These are phyloP conservation scores for Pagrus major DNA, from an alignment of 2,113 vertebrate genomes.

Conservation along the genomic window DNA sequence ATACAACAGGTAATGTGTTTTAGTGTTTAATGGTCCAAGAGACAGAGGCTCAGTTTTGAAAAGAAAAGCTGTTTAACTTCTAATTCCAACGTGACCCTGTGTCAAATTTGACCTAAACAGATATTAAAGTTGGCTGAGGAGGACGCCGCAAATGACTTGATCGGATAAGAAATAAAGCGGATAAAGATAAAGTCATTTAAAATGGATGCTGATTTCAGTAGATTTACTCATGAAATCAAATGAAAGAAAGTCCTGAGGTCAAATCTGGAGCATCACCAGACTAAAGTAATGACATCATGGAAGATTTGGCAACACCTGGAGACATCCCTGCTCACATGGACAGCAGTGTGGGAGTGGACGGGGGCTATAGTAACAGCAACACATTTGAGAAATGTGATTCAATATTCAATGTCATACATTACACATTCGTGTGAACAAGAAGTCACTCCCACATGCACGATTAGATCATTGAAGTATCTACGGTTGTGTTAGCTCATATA, in stretches of 20 bases:
- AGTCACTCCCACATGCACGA: background rate
- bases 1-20: constrained; percentile 27
- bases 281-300: constrained; percentile 56
- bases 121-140: constrained; percentile 17
- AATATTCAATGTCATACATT: constrained; percentile 26
- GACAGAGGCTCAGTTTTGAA: constrained; percentile 1
- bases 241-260: constrained; percentile 5
- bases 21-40: background rate
- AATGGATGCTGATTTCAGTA: constrained; percentile 23
- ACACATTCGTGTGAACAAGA: constrained; percentile 23
- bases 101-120: constrained; percentile 30
- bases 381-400: constrained; percentile 17
- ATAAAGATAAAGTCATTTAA: constrained; percentile 37
- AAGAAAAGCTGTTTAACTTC: constrained; percentile 20
- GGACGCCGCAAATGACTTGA: constrained; percentile 26
- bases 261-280: constrained; percentile 25
- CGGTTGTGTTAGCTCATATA: background rate
- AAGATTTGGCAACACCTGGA: constrained; percentile 62
- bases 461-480: background rate
- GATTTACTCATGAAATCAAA: constrained; percentile 40
- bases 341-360: background rate
- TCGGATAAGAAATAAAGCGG: constrained; percentile 21
- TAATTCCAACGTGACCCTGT: constrained; percentile 24
- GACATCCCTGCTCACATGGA: constrained; percentile 19
- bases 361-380: background rate